These are phyloP conservation scores for Montipora cactus DNA, from an alignment of 64 coral and sea anemone genomes.

Conservation along the genomic window DNA sequence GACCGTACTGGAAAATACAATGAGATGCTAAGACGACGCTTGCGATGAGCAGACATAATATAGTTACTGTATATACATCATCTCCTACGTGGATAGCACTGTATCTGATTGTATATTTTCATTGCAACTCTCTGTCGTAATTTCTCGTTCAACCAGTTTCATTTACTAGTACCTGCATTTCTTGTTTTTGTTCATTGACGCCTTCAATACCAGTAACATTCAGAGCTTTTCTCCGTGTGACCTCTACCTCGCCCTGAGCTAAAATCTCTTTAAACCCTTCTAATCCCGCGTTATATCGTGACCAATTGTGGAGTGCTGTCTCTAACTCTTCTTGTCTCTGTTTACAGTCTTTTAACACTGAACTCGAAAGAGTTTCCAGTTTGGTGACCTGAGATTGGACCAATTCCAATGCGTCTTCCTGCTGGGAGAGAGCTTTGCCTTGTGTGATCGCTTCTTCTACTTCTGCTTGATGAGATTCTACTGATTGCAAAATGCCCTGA, in stretches of 20 bases:
- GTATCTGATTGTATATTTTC: no score
- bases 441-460: constrained; percentile 74
- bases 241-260: constrained; percentile 80
- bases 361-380: constrained; percentile 67
- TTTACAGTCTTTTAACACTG: constrained; percentile 58
- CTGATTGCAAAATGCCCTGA: constrained; percentile 72
- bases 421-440: constrained; percentile 57
- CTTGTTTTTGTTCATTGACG: constrained; percentile 75
- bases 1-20: no score
- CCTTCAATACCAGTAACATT: constrained; percentile 83
- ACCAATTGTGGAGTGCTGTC: constrained; percentile 63
- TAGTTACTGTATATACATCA: no score
- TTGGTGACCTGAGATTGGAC: constrained; percentile 51
- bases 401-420: constrained; percentile 52
- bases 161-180: constrained; percentile 64
- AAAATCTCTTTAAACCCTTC: constrained; percentile 84
- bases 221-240: constrained; percentile 80
- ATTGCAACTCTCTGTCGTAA: no score
- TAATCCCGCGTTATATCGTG: constrained; percentile 42
- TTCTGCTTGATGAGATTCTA: constrained; percentile 76
- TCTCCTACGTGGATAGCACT: no score
- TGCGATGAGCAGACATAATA: no score
- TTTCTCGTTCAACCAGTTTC: no score
- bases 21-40: no score
- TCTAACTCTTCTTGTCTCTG: constrained; percentile 69